Conservation (phyloP, 2,888 invertebrate genomes). For the Drosophila pseudotalamancana region DNA sequence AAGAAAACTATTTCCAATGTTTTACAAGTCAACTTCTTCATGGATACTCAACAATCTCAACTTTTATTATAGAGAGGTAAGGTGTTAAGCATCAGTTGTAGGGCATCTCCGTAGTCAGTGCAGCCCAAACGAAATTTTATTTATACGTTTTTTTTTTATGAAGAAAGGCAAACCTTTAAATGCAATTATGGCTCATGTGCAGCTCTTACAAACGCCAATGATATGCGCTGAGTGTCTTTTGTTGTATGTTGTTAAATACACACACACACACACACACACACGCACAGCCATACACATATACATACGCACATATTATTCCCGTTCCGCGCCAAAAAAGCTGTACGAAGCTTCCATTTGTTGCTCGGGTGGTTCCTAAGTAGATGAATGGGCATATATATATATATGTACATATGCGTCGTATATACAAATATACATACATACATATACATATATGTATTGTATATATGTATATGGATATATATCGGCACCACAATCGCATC, state of each 20-base stretch:
- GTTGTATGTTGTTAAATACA: constrained; percentile 70
- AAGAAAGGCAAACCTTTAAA: constrained; percentile 60
- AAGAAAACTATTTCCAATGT: neutral
- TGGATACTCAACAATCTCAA: neutral
- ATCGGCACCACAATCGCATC: constrained; percentile 68
- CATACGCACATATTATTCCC: constrained; percentile 22
- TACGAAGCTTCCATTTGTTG: constrained; percentile 69
- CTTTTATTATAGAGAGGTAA: no score
- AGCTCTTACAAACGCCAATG: constrained; percentile 67
- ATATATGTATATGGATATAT: constrained; percentile 17
- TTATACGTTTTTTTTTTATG: constrained; percentile 19
- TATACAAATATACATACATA: neutral
- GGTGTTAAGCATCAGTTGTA: neutral
- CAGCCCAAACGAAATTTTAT: neutral
- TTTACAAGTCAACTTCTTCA: neutral
- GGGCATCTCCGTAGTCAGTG: constrained; percentile 9
- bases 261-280: constrained; percentile 20
- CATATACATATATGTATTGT: constrained; percentile 4
- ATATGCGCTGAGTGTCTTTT: constrained; percentile 73
- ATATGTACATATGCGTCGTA: constrained; percentile 2
- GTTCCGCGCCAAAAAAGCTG: constrained; percentile 55
- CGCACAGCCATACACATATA: neutral
- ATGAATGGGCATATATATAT: constrained; percentile 23
- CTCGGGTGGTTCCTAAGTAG: constrained; percentile 53
- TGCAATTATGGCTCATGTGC: constrained; percentile 67